A percentile compares a stretch with the other conserved stretches of the same genome.
Conservation (phyloP, 2,797 vertebrate species). For the Carduelis carduelis region DNA sequence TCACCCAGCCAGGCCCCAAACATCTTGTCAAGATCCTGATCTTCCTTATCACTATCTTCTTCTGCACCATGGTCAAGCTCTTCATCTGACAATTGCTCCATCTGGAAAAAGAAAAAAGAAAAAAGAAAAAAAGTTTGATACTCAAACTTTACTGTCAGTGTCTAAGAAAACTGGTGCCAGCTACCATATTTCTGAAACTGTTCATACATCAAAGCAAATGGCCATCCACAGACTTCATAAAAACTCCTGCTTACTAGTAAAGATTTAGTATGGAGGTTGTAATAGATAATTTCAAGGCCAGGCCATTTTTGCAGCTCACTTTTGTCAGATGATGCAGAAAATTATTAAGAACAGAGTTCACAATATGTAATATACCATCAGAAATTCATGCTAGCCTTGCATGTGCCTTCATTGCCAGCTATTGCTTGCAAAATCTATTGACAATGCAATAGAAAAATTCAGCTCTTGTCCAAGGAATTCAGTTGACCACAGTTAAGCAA, state of each 20-base stretch:
- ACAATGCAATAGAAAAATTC: constrained; percentile 12
- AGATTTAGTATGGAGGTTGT: background rate
- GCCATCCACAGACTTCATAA: background rate
- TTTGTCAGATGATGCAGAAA: background rate
- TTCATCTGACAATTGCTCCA: constrained; percentile 97
- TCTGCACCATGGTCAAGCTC: constrained; percentile 94
- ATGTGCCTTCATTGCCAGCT: background rate
- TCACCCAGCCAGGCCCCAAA: constrained; percentile 98
- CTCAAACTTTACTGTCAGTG: background rate
- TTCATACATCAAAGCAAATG: background rate
- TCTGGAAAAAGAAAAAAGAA: constrained; percentile 73
- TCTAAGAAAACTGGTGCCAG: background rate
- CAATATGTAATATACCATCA: background rate
- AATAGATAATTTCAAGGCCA: background rate
- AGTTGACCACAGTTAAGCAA: constrained; percentile 46
- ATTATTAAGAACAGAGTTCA: background rate
- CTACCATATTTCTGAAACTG: background rate
- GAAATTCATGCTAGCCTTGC: background rate
- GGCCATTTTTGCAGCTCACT: background rate
- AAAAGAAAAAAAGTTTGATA: background rate
- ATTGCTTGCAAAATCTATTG: background rate
- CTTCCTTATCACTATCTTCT: constrained; percentile 98
- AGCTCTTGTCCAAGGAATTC: constrained; percentile 38
- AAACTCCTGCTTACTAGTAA: background rate
- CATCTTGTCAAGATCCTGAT: constrained; percentile 98